Conservation (phyloP, 2,888 invertebrate species). For the Carterocephalus palaemon region DNA sequence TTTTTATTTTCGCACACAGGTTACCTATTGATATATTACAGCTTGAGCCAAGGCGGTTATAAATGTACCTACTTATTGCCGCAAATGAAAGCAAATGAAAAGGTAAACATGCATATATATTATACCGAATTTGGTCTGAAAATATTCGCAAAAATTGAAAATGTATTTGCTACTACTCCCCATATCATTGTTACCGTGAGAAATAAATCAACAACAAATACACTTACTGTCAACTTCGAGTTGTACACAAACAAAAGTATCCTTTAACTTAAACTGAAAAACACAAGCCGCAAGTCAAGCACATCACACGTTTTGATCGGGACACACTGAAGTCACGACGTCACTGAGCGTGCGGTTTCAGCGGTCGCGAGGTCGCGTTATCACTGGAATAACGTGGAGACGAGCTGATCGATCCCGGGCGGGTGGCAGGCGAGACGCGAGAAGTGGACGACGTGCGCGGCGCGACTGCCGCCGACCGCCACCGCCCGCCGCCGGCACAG, state of each 20-base stretch:
- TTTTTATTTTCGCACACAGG: too few species aligned
- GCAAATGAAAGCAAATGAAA: too few species aligned
- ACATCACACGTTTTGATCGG: slow-evolving; percentile 39
- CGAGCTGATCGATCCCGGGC: slow-evolving; percentile 71
- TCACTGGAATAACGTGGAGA: slow-evolving; percentile 53
- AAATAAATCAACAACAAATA: slow-evolving; percentile 8
- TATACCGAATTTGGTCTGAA: too few species aligned
- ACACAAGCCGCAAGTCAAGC: slow-evolving; percentile 42
- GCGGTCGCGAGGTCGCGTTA: slow-evolving; percentile 49
- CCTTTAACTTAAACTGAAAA: slow-evolving; percentile 39
- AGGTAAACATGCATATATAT: too few species aligned
- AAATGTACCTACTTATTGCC: too few species aligned
- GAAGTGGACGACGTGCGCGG: slow-evolving; percentile 61
- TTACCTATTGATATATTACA: too few species aligned
- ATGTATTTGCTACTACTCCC: too few species aligned
- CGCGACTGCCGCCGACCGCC: slow-evolving; percentile 50
- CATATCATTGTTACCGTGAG: too few species aligned
- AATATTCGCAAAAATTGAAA: too few species aligned
- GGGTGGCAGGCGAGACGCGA: slow-evolving; percentile 47
- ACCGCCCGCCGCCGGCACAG: slow-evolving; percentile 29
- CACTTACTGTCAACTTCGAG: slow-evolving; percentile 21
- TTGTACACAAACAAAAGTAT: slow-evolving; percentile 28
- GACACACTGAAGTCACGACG: slow-evolving; percentile 58
- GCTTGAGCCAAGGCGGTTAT: too few species aligned
- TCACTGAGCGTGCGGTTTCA: slow-evolving; percentile 36